phyloP scores from a whole-genome alignment of 2,113 vertebrate species.

The Cryptotis parvus region DNA sequence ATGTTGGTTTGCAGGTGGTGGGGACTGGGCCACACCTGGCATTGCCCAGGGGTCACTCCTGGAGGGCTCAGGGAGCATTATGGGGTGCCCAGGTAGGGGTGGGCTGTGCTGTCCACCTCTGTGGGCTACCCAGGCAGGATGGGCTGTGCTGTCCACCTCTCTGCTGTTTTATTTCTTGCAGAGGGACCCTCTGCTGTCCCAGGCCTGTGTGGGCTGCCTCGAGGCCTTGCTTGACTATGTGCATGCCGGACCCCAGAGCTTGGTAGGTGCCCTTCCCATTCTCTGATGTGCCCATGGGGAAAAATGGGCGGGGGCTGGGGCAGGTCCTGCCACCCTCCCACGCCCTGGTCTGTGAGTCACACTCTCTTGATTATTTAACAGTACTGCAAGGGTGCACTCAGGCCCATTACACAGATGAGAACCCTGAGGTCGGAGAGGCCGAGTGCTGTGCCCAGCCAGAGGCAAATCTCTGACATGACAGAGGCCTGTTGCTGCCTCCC shows the following conservation, averaged over 20 bases:
- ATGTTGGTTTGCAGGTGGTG: too few relatives aligned
- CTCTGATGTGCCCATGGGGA: neutral
- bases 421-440: neutral
- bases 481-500: neutral
- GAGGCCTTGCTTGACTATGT: constrained; percentile 92
- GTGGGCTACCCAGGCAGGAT: too few relatives aligned
- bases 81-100: too few relatives aligned
- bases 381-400: neutral
- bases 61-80: too few relatives aligned
- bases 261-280: constrained; percentile 87
- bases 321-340: neutral
- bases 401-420: neutral
- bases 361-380: neutral
- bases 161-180: constrained; percentile 76
- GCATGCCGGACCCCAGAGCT: constrained; percentile 85
- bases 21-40: too few relatives aligned
- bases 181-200: constrained; percentile 92
- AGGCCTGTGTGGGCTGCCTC: constrained; percentile 91
- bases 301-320: neutral
- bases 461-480: neutral
- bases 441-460: neutral
- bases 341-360: neutral
- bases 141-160: too few relatives aligned
- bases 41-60: too few relatives aligned
- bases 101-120: too few relatives aligned